Evolutionary conservation across 2,113 vertebrate species (phyloP), one percentile per base, ranked within the genome.

Genomic region (Acrocephalus kingi): DNA sequence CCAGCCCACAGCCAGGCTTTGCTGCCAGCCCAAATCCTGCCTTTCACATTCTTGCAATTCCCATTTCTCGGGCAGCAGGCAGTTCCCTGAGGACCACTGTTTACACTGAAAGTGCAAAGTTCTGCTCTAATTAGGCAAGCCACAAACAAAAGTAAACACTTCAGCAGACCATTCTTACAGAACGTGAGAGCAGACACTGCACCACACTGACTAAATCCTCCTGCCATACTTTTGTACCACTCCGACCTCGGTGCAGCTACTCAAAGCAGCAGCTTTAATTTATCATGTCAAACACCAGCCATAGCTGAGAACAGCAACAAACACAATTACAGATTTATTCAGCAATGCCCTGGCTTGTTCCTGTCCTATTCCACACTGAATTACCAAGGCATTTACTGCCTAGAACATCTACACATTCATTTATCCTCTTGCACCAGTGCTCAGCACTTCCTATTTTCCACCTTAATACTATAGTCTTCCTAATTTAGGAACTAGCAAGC

Each of bases 101-200:
- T 95, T 95, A 96, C 69, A 81, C 64, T 55, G 76, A 15, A 74
- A 95, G 91, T 71, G 61, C 75, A 71, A 86, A 95, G 80, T 92
- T 90, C 90, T 94, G 88, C 85, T 86, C 61, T 61, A 92, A 87
- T 86, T 41, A 87, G 69, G 61, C 68, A 90, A 90, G 43, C 88
- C 77, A 63, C 84, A 94, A 90, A 86, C 93, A 94, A 74, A 54
- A 17, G 49, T 64, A 87, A 92, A 78, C 48, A 41, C 84, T 83
- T 76, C 0, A 73, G 67, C 84, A 94, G 87, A 15, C 37, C 58
- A 3, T 67, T 52, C 64, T 31, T 59, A 13, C 11, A 23, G 74
- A n/a, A 66, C 0, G 4, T 13, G 46, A 31, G 54, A 79, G 87
- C 93, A 94, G 87, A 16, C 58, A 3, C 4, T 78, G 78, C 87